Conservation (phyloP, 64 coral and sea anemone genomes). For the Montipora foliosa region DNA sequence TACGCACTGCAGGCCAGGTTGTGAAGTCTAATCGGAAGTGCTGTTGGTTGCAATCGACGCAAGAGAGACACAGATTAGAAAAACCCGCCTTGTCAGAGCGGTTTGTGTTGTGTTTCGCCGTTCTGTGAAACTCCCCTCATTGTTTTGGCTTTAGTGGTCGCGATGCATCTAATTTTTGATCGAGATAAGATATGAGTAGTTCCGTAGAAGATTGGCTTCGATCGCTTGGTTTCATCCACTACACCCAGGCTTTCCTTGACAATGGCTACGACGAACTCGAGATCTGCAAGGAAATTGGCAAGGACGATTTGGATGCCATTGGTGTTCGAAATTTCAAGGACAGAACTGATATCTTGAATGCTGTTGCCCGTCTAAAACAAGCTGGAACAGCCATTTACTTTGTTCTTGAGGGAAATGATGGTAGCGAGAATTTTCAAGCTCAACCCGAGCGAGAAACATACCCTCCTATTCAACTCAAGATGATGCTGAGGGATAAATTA, state of each 20-base stretch:
- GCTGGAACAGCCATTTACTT: conserved; percentile 95
- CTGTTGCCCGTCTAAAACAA: conserved; percentile 84
- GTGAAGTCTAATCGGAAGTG: background rate
- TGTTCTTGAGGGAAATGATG: conserved; percentile 63
- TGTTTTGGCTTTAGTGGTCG: background rate
- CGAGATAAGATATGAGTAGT: conserved; percentile 64
- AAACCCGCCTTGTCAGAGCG: conserved; percentile 24
- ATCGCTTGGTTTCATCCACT: conserved; percentile 90
- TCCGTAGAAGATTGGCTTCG: conserved; percentile 98
- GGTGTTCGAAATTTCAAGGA: conserved; percentile 93
- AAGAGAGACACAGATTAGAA: background rate
- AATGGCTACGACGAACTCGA: conserved; percentile 99
- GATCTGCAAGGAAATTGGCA: conserved; percentile 98
- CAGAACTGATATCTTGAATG: conserved; percentile 91
- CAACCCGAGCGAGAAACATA: conserved; percentile 74
- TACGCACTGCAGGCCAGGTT: background rate
- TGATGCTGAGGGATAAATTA: conserved; percentile 77
- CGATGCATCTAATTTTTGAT: conserved; percentile 11
- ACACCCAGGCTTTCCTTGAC: conserved; percentile 93
- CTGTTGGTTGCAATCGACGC: conserved; percentile 7
- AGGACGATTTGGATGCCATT: conserved; percentile 98
- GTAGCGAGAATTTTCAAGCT: conserved; percentile 18
- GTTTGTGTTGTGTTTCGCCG: conserved; percentile 15
- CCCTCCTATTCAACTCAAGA: conserved; percentile 74
- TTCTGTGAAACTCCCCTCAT: background rate